Percentiles rank a stretch among this genome's conserved stretches.
Evolutionary conservation across 2,113 vertebrate genomes (phyloP).

Genomic region (Noctilio leporinus): DNA sequence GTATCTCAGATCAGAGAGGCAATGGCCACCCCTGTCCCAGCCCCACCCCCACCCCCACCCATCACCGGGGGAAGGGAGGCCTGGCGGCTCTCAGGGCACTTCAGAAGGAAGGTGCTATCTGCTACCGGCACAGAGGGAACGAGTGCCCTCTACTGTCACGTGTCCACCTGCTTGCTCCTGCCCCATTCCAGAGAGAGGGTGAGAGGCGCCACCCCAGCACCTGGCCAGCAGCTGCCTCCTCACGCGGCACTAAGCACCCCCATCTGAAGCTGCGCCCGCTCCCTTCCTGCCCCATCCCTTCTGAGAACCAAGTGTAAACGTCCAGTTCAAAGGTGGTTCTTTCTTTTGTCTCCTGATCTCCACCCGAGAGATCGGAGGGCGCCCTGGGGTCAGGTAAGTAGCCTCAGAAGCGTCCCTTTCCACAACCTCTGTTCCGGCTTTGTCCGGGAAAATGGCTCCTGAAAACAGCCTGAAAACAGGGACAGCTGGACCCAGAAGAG

Average conservation of each 20-base stretch:
- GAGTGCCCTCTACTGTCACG: background rate
- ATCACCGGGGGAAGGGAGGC: background rate
- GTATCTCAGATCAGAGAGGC: background rate
- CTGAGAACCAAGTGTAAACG: background rate
- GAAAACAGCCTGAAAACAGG: background rate
- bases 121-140: background rate
- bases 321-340: background rate
- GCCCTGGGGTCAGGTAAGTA: conserved; percentile 52
- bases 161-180: background rate
- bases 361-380: background rate
- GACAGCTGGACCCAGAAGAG: background rate
- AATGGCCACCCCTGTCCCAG: background rate
- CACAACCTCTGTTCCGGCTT: background rate
- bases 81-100: background rate
- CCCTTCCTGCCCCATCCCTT: background rate
- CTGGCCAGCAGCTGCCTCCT: background rate
- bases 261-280: background rate
- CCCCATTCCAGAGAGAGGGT: background rate
- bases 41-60: background rate
- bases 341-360: background rate
- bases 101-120: background rate
- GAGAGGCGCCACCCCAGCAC: background rate
- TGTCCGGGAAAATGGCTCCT: background rate
- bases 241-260: background rate
- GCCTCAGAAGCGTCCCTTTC: background rate